A percentile compares a stretch with the other conserved stretches of the same genome.
Evolutionary conservation across 2,888 invertebrate genomes (phyloP).

Genomic region (Plagodis pulveraria): DNA sequence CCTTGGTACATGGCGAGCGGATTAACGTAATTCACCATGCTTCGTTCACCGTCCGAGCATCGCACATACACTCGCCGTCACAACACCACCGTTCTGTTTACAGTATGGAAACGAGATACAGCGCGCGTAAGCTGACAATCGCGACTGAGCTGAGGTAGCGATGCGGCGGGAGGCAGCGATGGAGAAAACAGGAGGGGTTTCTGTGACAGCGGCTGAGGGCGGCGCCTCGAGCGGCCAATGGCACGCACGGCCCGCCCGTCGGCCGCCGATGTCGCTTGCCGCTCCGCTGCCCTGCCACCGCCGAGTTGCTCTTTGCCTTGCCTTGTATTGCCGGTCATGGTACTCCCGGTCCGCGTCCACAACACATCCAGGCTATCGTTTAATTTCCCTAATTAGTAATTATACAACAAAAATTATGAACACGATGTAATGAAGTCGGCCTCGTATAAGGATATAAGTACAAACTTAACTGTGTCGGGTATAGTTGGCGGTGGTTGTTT

Average conservation of each 20-base stretch:
- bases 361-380: conserved; percentile 55
- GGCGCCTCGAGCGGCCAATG: conserved; percentile 62
- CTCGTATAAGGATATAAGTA: conserved; percentile 31
- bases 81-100: conserved; percentile 62
- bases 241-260: conserved; percentile 35
- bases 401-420: conserved; percentile 73
- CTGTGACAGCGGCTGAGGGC: conserved; percentile 46
- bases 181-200: conserved; percentile 50
- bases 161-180: conserved; percentile 42
- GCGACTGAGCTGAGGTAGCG: conserved; percentile 62
- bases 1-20: conserved; percentile 88
- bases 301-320: neutral
- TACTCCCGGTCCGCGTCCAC: conserved; percentile 50
- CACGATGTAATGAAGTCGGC: conserved; percentile 60
- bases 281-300: conserved; percentile 7
- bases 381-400: conserved; percentile 73
- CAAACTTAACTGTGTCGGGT: neutral
- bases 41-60: conserved; percentile 80
- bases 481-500: conserved; percentile 1
- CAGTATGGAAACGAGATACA: conserved; percentile 48
- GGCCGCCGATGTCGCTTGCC: conserved; percentile 12
- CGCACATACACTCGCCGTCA: conserved; percentile 78
- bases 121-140: conserved; percentile 61
- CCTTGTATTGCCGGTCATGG: neutral
- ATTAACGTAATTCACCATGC: conserved; percentile 91